These are phyloP conservation scores for Columba livia DNA, from an alignment of 2,113 vertebrate genomes.

Conservation along the genomic window DNA sequence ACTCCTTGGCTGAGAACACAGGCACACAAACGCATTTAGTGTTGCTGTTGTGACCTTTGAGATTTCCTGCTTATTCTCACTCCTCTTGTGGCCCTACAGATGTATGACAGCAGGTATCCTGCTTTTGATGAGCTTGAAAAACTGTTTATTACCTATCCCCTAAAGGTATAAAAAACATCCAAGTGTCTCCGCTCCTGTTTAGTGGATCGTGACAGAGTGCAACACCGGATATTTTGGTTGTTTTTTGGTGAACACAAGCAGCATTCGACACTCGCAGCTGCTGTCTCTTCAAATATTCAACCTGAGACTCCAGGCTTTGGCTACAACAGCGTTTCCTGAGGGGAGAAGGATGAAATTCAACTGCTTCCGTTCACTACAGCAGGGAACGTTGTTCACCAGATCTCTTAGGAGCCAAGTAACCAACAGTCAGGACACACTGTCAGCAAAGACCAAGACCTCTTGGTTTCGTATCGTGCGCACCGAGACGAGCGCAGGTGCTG, in stretches of 20 bases:
- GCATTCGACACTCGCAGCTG: neutral
- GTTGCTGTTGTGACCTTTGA: neutral
- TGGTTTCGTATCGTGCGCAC: neutral
- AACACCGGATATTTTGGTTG: neutral
- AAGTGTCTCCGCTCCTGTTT: neutral
- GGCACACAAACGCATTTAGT: neutral
- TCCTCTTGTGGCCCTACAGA: neutral
- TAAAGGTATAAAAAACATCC: neutral
- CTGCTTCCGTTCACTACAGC: neutral
- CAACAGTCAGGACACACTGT: neutral
- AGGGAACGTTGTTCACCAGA: neutral
- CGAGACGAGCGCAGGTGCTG: too few species aligned
- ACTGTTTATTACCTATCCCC: neutral
- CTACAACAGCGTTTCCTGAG: neutral
- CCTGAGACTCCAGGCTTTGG: neutral
- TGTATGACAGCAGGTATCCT: neutral
- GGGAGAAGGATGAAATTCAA: neutral
- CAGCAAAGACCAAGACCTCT: neutral
- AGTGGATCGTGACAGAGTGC: neutral
- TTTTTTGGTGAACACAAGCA: neutral
- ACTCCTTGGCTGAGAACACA: neutral
- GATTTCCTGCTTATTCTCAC: neutral
- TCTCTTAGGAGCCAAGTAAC: neutral
- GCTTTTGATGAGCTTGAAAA: neutral
- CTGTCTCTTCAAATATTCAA: neutral